Conservation (phyloP, 2,797 vertebrate genomes). For the Betta splendens region DNA sequence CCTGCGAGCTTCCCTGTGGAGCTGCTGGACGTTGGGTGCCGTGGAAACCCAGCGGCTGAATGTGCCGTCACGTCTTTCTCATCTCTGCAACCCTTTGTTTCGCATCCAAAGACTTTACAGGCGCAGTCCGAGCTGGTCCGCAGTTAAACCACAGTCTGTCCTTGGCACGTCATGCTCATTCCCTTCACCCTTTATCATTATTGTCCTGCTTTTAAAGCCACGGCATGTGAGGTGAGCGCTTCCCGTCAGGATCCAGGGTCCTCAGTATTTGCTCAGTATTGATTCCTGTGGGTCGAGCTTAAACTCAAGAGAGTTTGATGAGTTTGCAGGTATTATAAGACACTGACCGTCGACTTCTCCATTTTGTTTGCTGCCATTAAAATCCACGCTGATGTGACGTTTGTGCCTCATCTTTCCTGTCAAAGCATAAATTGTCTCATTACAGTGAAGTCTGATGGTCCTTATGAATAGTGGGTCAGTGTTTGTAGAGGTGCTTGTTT, state of each 20-base stretch:
- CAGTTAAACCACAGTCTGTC: neutral
- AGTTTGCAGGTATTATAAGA: neutral
- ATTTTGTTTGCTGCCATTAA: slow-evolving; percentile 5
- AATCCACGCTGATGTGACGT: neutral
- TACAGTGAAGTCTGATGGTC: too few species aligned
- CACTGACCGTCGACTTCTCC: slow-evolving; percentile 10
- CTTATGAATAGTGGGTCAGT: too few species aligned
- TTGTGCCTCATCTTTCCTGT: neutral
- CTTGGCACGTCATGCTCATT: neutral
- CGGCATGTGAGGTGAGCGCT: neutral
- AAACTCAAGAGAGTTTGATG: too few species aligned
- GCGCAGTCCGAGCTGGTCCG: neutral
- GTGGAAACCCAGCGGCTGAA: neutral
- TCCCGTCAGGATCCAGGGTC: neutral
- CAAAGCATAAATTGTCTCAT: too few species aligned
- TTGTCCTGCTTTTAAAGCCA: slow-evolving; percentile 10
- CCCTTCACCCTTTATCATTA: neutral
- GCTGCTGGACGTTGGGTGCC: neutral
- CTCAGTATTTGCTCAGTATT: slow-evolving; percentile 15
- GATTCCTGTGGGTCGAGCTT: too few species aligned
- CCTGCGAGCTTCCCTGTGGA: neutral
- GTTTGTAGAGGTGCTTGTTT: too few species aligned
- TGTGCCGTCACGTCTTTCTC: neutral
- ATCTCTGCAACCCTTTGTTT: slow-evolving; percentile 7
- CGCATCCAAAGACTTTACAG: neutral